These are phyloP conservation scores for Emydoidea blandingii DNA, from an alignment of 2,797 vertebrate species.

Conservation along the genomic window DNA sequence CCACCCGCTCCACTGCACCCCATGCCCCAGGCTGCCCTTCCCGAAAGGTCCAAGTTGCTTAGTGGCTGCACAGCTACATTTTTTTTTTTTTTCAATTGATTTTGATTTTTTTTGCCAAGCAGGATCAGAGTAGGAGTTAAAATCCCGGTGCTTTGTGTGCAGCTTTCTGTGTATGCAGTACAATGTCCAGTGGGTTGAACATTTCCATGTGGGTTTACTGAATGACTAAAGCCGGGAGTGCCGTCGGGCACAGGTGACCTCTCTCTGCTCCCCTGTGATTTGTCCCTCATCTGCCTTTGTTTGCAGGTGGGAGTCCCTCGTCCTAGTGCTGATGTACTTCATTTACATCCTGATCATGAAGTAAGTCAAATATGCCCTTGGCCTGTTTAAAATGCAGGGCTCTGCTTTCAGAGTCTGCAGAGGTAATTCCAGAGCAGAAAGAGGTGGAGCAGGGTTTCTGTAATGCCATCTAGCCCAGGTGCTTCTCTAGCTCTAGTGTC, in stretches of 20 bases:
- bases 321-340: slow-evolving; percentile 92
- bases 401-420: not conserved
- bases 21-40: not conserved
- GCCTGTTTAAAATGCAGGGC: not conserved
- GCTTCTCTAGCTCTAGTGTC: not conserved
- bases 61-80: not conserved
- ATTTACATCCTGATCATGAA: slow-evolving; percentile 98
- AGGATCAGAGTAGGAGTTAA: not conserved
- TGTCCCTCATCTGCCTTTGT: slow-evolving; percentile 8
- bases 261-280: not conserved
- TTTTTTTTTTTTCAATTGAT: not conserved
- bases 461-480: not conserved
- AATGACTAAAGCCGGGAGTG: fast-evolving
- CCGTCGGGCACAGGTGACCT: fast-evolving
- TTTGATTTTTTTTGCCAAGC: not conserved
- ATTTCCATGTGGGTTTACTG: fast-evolving
- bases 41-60: fast-evolving
- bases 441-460: not conserved
- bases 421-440: not conserved
- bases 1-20: not conserved
- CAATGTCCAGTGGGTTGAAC: not conserved
- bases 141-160: not conserved
- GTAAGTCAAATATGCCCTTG: slow-evolving; percentile 82
- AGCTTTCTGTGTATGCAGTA: not conserved
- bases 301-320: slow-evolving; percentile 95